These are phyloP conservation scores for Tragelaphus scriptus DNA, from an alignment of 2,113 vertebrate genomes.

Conservation along the genomic window DNA sequence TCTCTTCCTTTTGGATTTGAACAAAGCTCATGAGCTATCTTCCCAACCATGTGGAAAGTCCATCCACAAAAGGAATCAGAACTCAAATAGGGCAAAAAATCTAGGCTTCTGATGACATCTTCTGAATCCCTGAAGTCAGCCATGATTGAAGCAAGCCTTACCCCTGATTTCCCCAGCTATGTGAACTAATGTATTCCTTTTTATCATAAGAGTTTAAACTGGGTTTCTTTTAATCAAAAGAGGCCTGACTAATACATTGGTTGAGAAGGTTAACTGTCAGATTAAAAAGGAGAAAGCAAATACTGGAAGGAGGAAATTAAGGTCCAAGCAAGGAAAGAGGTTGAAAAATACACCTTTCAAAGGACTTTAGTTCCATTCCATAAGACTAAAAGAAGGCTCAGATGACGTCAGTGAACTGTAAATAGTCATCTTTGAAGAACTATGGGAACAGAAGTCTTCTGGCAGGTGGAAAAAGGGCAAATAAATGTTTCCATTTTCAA, in stretches of 20 bases:
- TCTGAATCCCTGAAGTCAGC: background rate
- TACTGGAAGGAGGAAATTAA: constrained; percentile 12
- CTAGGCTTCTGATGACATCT: background rate
- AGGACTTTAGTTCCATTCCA: constrained; percentile 18
- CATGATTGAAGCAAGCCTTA: background rate
- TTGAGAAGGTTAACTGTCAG: constrained; percentile 26
- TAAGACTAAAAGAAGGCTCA: constrained; percentile 48
- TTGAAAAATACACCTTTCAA: constrained; percentile 36
- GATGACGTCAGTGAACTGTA: constrained; percentile 53
- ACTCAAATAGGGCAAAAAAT: background rate
- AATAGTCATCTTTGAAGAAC: constrained; percentile 70
- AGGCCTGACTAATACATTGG: background rate
- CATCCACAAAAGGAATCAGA: background rate
- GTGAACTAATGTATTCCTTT: background rate
- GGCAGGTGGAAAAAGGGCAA: constrained; percentile 55
- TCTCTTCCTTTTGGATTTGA: background rate
- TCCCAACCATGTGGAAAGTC: background rate
- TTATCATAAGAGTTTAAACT: background rate
- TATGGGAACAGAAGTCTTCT: constrained; percentile 57
- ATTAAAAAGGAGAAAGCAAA: constrained; percentile 29
- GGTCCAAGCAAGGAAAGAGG: constrained; percentile 1
- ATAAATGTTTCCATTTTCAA: constrained; percentile 64
- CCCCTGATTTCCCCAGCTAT: background rate
- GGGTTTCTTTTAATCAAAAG: background rate
- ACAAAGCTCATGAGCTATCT: background rate